Evolutionary conservation across 1,140 invertebrate species (phyloP), one percentile per base, ranked within the genome.

Genomic region (Brachystomella parvula): DNA sequence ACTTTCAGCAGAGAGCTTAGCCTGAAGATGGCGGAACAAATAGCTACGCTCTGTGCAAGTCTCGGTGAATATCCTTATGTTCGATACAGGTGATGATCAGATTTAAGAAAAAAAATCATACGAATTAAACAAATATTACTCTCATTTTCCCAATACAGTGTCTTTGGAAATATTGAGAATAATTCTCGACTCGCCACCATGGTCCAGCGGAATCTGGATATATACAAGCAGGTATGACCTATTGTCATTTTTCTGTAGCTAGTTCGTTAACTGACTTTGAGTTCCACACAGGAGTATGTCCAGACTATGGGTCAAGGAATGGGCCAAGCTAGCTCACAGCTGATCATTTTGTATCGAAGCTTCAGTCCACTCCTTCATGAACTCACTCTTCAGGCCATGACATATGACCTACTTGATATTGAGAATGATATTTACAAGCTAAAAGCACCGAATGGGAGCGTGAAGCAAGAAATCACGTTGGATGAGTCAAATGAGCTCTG

Each of bases 401-500:
- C 94, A 21, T 98, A 99, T 76, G 97, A 99, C 82, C 82, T 99
- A 59, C 81, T 99, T 67, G 89, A 91, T 28, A 98, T 99, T 73
- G 92, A 98, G 74, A 98, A 99, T 65, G 68, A 32, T 67, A 35
- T 66, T 57, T 99, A 99, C 80, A 94, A 90, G 85, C 96, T 81
- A 79, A 92, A 95, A 77, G 87, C 87, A 24, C 78, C 80, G 3
- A 85, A 81, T 61, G 87, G 85, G 71, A 84, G 85, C 57, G 84
- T 85, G 29, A 88, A 95, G 72, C 99, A 99, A 77, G 96, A 99
- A 80, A 95, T 98, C 17, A 80, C 99, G 2, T 80, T 99, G 63
- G 96, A 99, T 79, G 97, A 99, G 78, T 98, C 97, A 78, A 97
- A 99, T 80, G 96, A 99, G 73, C 81, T 98, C 39, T 99, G 97